Conservation (phyloP, 2,888 invertebrate species). For the Monochamus alternatus region DNA sequence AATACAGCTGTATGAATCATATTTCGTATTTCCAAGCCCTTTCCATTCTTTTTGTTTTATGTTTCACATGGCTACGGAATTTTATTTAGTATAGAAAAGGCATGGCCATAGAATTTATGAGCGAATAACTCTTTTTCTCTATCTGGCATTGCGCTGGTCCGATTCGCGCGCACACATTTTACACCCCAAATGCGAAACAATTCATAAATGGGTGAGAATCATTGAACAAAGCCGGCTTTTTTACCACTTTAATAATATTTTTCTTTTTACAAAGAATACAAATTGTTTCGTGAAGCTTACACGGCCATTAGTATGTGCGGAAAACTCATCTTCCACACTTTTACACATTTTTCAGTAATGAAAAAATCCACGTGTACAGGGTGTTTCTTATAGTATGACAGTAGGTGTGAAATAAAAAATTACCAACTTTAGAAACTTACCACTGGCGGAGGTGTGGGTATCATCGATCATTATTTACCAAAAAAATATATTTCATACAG, state of each 20-base stretch:
- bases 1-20: slow-evolving; percentile 51
- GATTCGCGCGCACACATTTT: slow-evolving; percentile 37
- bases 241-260: slow-evolving; percentile 28
- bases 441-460: too few relatives aligned
- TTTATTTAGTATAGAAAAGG: slow-evolving; percentile 48
- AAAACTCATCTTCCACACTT: too few relatives aligned
- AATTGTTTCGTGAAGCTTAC: slow-evolving; percentile 20
- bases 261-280: slow-evolving; percentile 28
- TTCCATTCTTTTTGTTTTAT: slow-evolving; percentile 50
- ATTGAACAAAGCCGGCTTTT: slow-evolving; percentile 39
- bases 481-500: too few relatives aligned
- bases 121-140: slow-evolving; percentile 47
- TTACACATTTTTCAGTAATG: too few relatives aligned
- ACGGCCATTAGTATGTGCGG: neutral
- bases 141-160: slow-evolving; percentile 38
- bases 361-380: too few relatives aligned
- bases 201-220: slow-evolving; percentile 43
- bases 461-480: too few relatives aligned
- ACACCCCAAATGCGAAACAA: slow-evolving; percentile 36
- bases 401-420: too few relatives aligned
- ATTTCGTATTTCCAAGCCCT: slow-evolving; percentile 49
- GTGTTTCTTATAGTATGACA: too few relatives aligned
- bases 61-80: slow-evolving; percentile 47
- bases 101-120: slow-evolving; percentile 47
- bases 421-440: too few relatives aligned